Conservation (phyloP, 2,113 vertebrate genomes). For the Cyprinodon variegatus region DNA sequence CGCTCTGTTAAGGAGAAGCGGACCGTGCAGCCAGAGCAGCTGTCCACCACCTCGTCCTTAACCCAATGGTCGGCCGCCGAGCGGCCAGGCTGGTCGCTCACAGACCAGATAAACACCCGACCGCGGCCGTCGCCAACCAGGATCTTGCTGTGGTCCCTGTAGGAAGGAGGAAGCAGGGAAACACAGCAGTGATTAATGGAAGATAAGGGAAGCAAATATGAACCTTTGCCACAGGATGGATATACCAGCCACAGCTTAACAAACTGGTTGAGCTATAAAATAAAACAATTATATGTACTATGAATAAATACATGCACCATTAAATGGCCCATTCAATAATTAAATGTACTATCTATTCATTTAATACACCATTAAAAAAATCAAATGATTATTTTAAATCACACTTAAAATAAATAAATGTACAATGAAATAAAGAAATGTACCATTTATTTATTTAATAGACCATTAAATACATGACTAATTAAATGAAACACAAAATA, state of each 20-base stretch:
- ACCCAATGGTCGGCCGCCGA: conserved; percentile 98
- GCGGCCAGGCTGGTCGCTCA: conserved; percentile 95
- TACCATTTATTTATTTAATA: no score
- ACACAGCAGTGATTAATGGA: neutral
- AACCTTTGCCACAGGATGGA: no score
- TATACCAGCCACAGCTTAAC: neutral
- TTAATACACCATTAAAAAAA: no score
- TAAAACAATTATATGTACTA: no score
- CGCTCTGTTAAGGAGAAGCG: conserved; percentile 96
- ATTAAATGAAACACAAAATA: no score
- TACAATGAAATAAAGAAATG: no score
- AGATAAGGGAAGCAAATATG: neutral
- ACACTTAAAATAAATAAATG: no score
- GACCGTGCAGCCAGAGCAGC: conserved; percentile 90
- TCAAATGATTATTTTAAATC: no score
- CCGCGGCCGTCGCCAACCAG: conserved; percentile 94
- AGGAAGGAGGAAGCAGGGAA: neutral
- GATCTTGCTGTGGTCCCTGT: conserved; percentile 97
- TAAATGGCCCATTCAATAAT: no score
- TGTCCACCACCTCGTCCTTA: conserved; percentile 96
- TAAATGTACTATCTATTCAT: no score
- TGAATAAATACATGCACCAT: no score
- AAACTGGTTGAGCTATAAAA: neutral
- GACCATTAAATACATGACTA: no score
- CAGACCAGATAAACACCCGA: conserved; percentile 97